phyloP scores from a whole-genome alignment of 2,113 vertebrate species.

The Hoplias malabaricus region DNA sequence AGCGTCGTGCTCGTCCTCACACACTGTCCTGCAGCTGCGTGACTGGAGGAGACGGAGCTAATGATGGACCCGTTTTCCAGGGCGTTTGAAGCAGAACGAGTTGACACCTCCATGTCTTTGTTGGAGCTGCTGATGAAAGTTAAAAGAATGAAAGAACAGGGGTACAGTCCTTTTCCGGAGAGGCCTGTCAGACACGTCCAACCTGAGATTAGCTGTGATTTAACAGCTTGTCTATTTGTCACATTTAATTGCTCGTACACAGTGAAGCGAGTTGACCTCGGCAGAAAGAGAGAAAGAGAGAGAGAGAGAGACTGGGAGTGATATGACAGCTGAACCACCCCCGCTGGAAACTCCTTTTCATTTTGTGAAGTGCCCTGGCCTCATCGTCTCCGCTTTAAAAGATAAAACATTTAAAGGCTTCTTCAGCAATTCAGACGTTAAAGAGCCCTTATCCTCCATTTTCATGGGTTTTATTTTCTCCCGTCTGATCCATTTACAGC shows the following conservation, averaged over 20 bases:
- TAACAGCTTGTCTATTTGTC: slow-evolving; percentile 32
- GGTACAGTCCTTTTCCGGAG: not conserved
- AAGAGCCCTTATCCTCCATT: not conserved
- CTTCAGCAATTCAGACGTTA: not conserved
- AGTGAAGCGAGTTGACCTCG: not conserved
- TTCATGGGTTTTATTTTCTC: no score
- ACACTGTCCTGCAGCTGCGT: no score
- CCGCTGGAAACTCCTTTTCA: not conserved
- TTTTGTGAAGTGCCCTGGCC: not conserved
- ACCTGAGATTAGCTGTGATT: slow-evolving; percentile 27
- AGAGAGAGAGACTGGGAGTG: not conserved
- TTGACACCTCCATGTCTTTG: not conserved
- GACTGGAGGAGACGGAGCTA: not conserved
- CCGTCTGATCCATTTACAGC: no score
- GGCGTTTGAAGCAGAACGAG: not conserved
- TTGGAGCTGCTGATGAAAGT: not conserved
- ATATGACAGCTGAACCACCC: slow-evolving; percentile 8
- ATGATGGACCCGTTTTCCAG: not conserved
- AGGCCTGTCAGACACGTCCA: slow-evolving; percentile 15
- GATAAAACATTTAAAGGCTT: not conserved
- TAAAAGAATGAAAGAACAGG: no score
- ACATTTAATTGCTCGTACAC: slow-evolving; percentile 34
- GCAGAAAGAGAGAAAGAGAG: not conserved
- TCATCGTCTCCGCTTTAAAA: not conserved
- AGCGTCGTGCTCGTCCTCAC: no score